Evolutionary conservation across 1,140 invertebrate genomes (phyloP).

Genomic region (Latrodectus geometricus): DNA sequence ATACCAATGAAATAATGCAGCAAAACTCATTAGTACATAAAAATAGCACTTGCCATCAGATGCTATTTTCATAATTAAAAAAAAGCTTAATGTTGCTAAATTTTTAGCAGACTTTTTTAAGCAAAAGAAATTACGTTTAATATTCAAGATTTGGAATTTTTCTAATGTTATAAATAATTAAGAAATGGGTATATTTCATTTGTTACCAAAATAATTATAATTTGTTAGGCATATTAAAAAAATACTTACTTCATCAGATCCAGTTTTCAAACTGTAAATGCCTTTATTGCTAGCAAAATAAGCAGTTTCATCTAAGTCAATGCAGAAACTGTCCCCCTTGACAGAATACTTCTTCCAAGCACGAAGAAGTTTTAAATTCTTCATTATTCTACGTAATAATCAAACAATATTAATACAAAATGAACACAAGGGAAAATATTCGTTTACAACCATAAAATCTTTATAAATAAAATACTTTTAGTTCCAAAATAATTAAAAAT

Average conservation of each 20-base stretch:
- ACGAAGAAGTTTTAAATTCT: slow-evolving; percentile 41
- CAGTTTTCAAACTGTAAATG: slow-evolving; percentile 2
- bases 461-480: not conserved
- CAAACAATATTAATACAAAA: not conserved
- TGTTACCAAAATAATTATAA: too few relatives aligned
- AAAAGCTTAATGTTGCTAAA: too few relatives aligned
- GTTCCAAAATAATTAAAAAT: not conserved
- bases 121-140: too few relatives aligned
- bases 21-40: too few relatives aligned
- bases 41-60: too few relatives aligned
- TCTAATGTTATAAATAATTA: too few relatives aligned
- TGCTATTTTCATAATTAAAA: too few relatives aligned
- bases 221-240: not conserved
- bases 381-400: slow-evolving; percentile 13
- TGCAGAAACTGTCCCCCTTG: slow-evolving; percentile 21
- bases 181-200: too few relatives aligned
- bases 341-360: not conserved
- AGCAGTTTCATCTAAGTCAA: slow-evolving; percentile 19
- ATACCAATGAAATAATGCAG: too few relatives aligned
- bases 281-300: slow-evolving; percentile 11
- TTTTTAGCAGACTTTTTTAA: too few relatives aligned
- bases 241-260: slow-evolving; percentile 1
- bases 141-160: too few relatives aligned
- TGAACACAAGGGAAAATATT: not conserved
- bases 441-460: not conserved